Percentiles rank a stretch among this genome's conserved stretches.
Evolutionary conservation across 2,888 invertebrate genomes (phyloP).

Genomic region (Hirtodrosophila trivittata): DNA sequence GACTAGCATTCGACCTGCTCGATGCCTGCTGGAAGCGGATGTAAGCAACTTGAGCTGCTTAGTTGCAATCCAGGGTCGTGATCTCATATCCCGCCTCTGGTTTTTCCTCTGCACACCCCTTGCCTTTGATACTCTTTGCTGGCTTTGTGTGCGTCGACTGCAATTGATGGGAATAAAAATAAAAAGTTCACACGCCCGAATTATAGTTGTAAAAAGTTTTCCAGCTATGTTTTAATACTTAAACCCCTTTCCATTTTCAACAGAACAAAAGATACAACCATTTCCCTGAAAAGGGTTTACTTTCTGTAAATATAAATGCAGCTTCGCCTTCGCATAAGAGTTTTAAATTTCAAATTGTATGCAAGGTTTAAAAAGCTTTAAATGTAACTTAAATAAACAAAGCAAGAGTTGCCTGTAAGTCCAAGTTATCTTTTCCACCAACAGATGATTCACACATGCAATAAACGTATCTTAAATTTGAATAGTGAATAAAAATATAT

Average conservation of each 20-base stretch:
- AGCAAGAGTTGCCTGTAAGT: no score
- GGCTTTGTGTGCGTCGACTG: slow-evolving; percentile 18
- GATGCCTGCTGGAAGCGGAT: slow-evolving; percentile 28
- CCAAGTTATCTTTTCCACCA: no score
- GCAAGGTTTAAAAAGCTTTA: background rate
- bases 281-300: background rate
- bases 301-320: slow-evolving; percentile 4
- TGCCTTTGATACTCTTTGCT: background rate
- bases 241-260: background rate
- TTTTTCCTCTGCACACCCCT: background rate
- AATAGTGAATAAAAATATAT: no score
- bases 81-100: slow-evolving; percentile 24
- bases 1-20: slow-evolving; percentile 47
- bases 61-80: slow-evolving; percentile 40
- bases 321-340: no score
- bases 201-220: slow-evolving; percentile 20
- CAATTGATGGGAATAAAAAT: slow-evolving; percentile 50
- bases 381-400: no score
- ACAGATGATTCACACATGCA: no score
- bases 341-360: no score
- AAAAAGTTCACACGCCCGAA: slow-evolving; percentile 34
- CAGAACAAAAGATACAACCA: background rate
- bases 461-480: no score
- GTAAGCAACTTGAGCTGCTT: slow-evolving; percentile 68
- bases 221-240: slow-evolving; percentile 20